Percentiles rank a stretch among this genome's conserved stretches.
Evolutionary conservation across 2,797 vertebrate genomes (phyloP).

Genomic region (Cynodonichthys magdalenae): DNA sequence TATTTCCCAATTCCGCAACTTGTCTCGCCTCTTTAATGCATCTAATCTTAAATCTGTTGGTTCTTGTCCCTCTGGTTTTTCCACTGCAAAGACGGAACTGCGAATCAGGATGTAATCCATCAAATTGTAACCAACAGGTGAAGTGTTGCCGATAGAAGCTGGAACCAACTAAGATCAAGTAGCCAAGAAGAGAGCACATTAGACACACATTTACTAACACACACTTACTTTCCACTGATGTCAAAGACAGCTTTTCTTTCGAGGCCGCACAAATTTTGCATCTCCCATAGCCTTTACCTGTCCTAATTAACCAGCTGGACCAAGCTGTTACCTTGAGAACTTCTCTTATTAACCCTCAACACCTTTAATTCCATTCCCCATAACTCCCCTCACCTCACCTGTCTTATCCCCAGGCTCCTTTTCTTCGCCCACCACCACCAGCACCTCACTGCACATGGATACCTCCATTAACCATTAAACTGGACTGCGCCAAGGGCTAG

Average conservation of each 20-base stretch:
- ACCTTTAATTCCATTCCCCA: constrained; percentile 7
- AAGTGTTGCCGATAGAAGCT: constrained; percentile 2
- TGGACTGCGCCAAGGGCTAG: constrained; percentile 27
- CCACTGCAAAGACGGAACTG: constrained; percentile 16
- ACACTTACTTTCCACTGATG: constrained; percentile 4
- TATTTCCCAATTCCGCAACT: neutral
- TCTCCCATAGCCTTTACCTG: constrained; percentile 35
- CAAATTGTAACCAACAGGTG: constrained; percentile 33
- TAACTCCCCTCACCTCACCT: neutral
- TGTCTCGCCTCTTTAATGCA: neutral
- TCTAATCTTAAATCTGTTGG: neutral
- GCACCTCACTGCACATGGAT: constrained; percentile 44
- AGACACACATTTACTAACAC: constrained; percentile 17
- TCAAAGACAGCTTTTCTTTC: constrained; percentile 17
- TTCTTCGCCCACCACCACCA: constrained; percentile 14
- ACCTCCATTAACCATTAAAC: constrained; percentile 58
- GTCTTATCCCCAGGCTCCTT: constrained; percentile 16
- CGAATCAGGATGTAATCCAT: constrained; percentile 22
- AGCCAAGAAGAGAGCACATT: neutral
- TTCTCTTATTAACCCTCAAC: constrained; percentile 50
- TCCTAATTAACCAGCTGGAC: constrained; percentile 61
- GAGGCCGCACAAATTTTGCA: constrained; percentile 45
- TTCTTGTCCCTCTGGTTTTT: constrained; percentile 16
- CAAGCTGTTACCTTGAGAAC: constrained; percentile 45
- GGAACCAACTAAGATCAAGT: constrained; percentile 7